Evolutionary conservation across 2,888 invertebrate species (phyloP).

Genomic region (Lepidochrysops patricia): DNA sequence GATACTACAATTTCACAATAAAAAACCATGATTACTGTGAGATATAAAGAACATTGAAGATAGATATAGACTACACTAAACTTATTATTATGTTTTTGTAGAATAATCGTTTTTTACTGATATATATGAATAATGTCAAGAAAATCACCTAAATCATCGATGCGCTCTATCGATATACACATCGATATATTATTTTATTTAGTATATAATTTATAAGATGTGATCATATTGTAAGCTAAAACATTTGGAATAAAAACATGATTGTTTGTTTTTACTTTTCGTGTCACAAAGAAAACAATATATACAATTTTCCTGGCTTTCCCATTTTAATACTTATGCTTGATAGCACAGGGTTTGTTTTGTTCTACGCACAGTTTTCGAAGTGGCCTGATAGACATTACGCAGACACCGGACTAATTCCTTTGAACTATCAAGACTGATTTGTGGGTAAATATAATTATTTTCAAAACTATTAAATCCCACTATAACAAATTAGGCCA

Average conservation of each 20-base stretch:
- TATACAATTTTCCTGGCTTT: background rate
- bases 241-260: background rate
- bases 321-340: background rate
- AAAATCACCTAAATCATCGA: too few relatives aligned
- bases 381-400: constrained; percentile 32
- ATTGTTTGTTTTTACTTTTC: background rate
- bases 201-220: too few relatives aligned
- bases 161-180: too few relatives aligned
- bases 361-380: constrained; percentile 19
- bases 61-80: too few relatives aligned
- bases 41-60: too few relatives aligned
- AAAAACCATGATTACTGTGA: too few relatives aligned
- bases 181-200: too few relatives aligned
- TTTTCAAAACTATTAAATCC: constrained; percentile 27
- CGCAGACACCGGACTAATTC: constrained; percentile 32
- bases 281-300: background rate
- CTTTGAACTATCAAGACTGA: constrained; percentile 33
- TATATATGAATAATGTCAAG: too few relatives aligned
- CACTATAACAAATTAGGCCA: constrained; percentile 14
- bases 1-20: too few relatives aligned
- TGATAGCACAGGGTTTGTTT: constrained; percentile 18
- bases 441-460: constrained; percentile 35
- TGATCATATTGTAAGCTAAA: background rate
- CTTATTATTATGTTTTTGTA: too few relatives aligned
- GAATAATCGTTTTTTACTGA: too few relatives aligned